These are phyloP conservation scores for Zaprionus lachaisei DNA, from an alignment of 1,140 invertebrate genomes.

Conservation along the genomic window DNA sequence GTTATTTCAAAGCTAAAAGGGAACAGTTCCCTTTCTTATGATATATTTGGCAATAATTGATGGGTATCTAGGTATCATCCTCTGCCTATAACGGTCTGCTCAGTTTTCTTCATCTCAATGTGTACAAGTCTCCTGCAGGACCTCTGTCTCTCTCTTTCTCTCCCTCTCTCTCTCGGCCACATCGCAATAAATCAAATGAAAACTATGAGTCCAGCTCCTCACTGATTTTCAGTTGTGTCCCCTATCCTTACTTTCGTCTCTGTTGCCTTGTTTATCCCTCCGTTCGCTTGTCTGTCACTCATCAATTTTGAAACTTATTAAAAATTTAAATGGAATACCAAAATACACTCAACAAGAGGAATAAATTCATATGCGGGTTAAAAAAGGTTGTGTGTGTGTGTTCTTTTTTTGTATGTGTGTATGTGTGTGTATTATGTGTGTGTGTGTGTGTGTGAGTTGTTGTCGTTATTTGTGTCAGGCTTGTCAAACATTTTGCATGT, in stretches of 20 bases:
- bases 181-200: conserved; percentile 75
- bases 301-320: conserved; percentile 82
- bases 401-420: not conserved
- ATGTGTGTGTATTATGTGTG: conserved; percentile 13
- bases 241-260: not conserved
- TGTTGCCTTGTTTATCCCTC: conserved; percentile 2
- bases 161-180: not conserved
- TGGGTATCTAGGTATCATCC: not conserved
- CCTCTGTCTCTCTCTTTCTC: not conserved
- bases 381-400: conserved; percentile 23
- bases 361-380: conserved; percentile 46
- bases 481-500: conserved; percentile 75
- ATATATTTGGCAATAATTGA: not conserved
- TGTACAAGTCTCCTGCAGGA: conserved; percentile 12
- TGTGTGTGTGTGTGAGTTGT: conserved; percentile 43
- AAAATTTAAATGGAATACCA: conserved; percentile 82
- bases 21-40: too few species aligned
- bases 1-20: too few species aligned
- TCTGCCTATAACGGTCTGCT: not conserved
- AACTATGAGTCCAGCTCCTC: conserved; percentile 37
- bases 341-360: conserved; percentile 69
- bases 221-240: conserved; percentile 15
- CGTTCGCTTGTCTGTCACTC: conserved; percentile 59
- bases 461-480: conserved; percentile 75
- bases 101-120: not conserved